Evolutionary conservation across 2,113 vertebrate species (phyloP).

Genomic region (Alaudala cheleensis): DNA sequence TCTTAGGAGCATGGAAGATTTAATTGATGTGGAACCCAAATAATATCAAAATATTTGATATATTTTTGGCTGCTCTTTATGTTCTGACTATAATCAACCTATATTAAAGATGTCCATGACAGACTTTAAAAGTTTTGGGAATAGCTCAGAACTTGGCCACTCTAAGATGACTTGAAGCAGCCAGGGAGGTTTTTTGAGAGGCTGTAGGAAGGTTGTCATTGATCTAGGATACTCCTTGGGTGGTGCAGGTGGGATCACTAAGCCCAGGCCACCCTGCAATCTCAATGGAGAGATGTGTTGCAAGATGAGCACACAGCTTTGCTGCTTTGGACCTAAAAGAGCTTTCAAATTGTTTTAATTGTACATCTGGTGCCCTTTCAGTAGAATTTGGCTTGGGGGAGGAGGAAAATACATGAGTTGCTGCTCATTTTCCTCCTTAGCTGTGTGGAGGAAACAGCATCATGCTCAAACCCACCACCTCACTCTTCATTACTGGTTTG

Average conservation of each 20-base stretch:
- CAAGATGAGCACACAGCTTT: not conserved
- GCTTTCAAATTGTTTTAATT: not conserved
- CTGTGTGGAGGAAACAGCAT: rapidly evolving
- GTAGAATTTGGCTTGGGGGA: not conserved
- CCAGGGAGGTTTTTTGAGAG: not conserved
- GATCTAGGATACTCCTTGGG: not conserved
- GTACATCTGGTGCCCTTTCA: not conserved
- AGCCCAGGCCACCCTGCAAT: not conserved
- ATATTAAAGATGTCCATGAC: not conserved
- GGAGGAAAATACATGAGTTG: not conserved
- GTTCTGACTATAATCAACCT: not conserved
- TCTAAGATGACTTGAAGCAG: not conserved
- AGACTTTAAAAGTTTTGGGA: not conserved
- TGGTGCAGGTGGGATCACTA: not conserved
- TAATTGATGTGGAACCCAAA: not conserved
- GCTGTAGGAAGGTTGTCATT: rapidly evolving
- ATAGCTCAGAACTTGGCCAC: not conserved
- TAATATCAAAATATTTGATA: not conserved
- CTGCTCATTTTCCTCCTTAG: not conserved
- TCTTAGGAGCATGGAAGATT: not conserved
- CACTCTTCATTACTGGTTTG: not conserved
- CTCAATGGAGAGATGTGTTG: not conserved
- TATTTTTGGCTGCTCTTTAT: not conserved
- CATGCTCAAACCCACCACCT: not conserved
- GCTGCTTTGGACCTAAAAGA: not conserved